These are phyloP conservation scores for Atethmia centrago DNA, from an alignment of 2,888 invertebrate genomes.

Conservation along the genomic window DNA sequence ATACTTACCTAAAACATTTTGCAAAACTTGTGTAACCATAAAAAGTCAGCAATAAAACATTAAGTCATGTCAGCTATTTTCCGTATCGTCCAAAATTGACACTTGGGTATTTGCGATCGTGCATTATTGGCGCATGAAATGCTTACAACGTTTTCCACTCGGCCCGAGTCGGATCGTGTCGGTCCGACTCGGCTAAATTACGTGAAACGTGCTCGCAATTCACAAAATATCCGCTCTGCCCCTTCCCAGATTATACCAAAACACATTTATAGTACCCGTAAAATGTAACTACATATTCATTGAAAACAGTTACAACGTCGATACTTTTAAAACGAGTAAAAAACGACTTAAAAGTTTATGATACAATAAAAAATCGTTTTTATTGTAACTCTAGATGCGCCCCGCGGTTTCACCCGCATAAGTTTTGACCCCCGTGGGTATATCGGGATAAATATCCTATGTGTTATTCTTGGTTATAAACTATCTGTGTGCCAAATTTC, in stretches of 20 bases:
- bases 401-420: no score
- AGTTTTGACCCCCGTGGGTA: no score
- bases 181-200: constrained; percentile 75
- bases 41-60: constrained; percentile 48
- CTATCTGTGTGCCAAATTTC: no score
- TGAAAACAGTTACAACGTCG: constrained; percentile 36
- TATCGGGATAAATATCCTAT: no score
- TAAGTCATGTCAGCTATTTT: constrained; percentile 54
- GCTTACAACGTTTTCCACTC: constrained; percentile 87
- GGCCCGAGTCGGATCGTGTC: constrained; percentile 70
- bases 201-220: constrained; percentile 82
- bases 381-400: no score
- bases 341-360: constrained; percentile 26
- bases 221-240: constrained; percentile 75
- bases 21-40: constrained; percentile 25
- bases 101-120: constrained; percentile 63
- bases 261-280: constrained; percentile 65
- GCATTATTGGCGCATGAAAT: constrained; percentile 72
- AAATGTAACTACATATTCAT: constrained; percentile 61
- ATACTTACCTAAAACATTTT: neutral
- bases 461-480: no score
- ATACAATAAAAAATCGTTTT: constrained; percentile 16
- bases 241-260: constrained; percentile 60
- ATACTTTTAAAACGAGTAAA: constrained; percentile 16
- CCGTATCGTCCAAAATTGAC: constrained; percentile 56